Evolutionary conservation across 2,113 vertebrate genomes (phyloP).

Genomic region (Nycticebus coucang): DNA sequence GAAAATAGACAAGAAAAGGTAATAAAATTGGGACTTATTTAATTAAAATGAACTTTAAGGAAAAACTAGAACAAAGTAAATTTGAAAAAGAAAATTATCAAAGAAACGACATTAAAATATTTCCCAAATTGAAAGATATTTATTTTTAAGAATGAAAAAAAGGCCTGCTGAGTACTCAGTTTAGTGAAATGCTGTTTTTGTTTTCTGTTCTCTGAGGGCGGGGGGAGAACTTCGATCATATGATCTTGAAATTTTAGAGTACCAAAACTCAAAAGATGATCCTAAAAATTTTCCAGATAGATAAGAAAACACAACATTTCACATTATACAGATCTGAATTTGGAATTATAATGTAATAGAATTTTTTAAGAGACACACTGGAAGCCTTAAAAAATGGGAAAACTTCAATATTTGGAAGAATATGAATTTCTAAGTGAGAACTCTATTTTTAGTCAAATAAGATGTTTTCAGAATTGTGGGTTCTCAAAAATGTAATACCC

Average conservation of each 20-base stretch:
- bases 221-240: neutral
- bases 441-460: neutral
- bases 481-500: neutral
- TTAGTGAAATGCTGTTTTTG: neutral
- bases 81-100: neutral
- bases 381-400: neutral
- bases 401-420: neutral
- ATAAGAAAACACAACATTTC: neutral
- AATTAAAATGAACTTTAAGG: neutral
- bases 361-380: neutral
- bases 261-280: neutral
- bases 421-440: neutral
- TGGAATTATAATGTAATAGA: neutral
- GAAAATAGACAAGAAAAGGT: neutral
- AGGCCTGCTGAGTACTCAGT: neutral
- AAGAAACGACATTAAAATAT: neutral
- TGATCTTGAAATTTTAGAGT: neutral
- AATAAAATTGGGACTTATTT: neutral
- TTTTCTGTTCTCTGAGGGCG: neutral
- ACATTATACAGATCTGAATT: neutral
- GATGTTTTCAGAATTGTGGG: neutral
- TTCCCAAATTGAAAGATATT: neutral
- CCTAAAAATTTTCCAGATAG: neutral
- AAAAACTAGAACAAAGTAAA: neutral
- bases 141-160: neutral